phyloP scores from a whole-genome alignment of 2,888 invertebrate species.

The Orchesellides sinensis region DNA sequence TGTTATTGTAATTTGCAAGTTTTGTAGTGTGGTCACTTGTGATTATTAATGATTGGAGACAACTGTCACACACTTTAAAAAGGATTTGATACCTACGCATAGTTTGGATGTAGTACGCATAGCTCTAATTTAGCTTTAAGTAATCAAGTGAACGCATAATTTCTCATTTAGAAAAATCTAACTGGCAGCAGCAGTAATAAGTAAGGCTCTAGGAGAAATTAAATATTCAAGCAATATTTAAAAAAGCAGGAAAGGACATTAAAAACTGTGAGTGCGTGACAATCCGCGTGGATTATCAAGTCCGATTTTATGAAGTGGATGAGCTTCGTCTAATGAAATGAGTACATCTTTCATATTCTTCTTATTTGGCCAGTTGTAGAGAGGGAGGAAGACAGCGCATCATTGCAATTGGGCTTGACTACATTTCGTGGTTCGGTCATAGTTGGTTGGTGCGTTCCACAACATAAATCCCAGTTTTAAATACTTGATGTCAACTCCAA shows the following conservation, averaged over 20 bases:
- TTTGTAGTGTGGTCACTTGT: not conserved
- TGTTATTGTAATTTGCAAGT: not conserved
- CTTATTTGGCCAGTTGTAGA: too few relatives aligned
- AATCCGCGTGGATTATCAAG: not conserved
- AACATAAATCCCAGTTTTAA: conserved; percentile 37
- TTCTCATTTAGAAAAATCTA: conserved; percentile 43
- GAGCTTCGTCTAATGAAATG: too few relatives aligned
- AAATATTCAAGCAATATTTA: not conserved
- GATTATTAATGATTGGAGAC: conserved; percentile 43
- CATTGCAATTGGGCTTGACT: conserved; percentile 22
- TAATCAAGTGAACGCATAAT: conserved; percentile 49
- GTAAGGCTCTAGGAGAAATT: conserved; percentile 3
- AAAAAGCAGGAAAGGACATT: not conserved
- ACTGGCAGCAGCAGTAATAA: conserved; percentile 18
- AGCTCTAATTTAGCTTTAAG: not conserved
- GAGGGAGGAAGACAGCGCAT: too few relatives aligned
- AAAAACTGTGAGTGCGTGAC: not conserved
- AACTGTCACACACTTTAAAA: conserved; percentile 34
- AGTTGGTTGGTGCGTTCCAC: not conserved
- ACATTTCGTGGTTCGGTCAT: conserved; percentile 15
- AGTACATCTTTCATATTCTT: too few relatives aligned
- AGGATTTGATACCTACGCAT: not conserved
- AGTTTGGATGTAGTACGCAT: not conserved
- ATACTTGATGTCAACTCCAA: conserved; percentile 29
- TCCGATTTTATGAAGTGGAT: too few relatives aligned